Evolutionary conservation across 2,113 vertebrate species (phyloP), one percentile per base, ranked within the genome.

Genomic region (Tapirus terrestris): DNA sequence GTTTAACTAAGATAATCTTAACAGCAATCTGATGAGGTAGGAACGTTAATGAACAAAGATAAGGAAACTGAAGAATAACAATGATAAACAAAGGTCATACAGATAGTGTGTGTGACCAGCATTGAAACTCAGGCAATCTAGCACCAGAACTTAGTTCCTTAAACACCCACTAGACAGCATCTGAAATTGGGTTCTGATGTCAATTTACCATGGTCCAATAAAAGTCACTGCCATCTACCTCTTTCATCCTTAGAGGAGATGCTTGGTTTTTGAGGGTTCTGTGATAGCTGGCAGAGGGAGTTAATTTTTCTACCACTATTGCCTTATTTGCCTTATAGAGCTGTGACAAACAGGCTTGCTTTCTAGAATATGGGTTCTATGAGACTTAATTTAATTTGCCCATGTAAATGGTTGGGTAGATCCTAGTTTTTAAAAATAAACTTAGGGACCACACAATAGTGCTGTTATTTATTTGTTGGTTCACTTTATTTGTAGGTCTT

Each of bases 361-460:
- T 93, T 88, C 29, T 76, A 81, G 93, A n/a, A 88, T 25, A 79
- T 27, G 13, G 53, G 61, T 67, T 92, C 75, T 48, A 21, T 5
- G n/a, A 79, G 3, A 17, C 11, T 45, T 93, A 90, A 82, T 48
- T 45, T 88, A 23, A 48, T 79, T 75, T 94, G 16, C 14, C 43
- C 6, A 8, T 45, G n/a, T 72, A 14, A 27, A 25, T 53, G 0
- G 6, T 72, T 82, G 25, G 29, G 5, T 43, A 87, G 20, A 60
- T 29, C 5, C 9, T 23, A 39, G 7, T 73, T 97, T 93, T 60
- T 77, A 79, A 76, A 96, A 75, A 81, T 84, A 96, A 80, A 86
- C 20, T 31, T 29, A 90, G 13, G 29, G 29, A 67, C 13, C 39
- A 51, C 5, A 77, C 16, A 76, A 21, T 51, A 51, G 51, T 43